These are phyloP conservation scores for Petrocephalus zakoni DNA, from an alignment of 2,113 vertebrate species.

Conservation along the genomic window DNA sequence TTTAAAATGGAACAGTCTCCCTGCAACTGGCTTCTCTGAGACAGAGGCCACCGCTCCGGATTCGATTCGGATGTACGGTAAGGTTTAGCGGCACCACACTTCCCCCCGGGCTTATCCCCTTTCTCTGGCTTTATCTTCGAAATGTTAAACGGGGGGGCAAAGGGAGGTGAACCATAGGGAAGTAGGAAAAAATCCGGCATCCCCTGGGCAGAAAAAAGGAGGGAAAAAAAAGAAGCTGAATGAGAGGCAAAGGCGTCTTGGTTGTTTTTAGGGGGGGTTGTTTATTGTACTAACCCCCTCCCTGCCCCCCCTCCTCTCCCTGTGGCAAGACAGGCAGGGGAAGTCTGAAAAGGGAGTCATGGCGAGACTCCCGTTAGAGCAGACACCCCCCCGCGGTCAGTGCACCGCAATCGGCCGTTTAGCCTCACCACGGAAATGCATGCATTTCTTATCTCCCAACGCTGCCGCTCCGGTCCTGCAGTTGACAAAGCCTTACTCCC, in stretches of 20 bases:
- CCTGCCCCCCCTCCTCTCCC: neutral
- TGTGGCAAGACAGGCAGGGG: neutral
- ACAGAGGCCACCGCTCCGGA: neutral
- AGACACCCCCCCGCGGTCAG: neutral
- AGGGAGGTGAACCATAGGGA: neutral
- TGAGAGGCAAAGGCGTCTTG: neutral
- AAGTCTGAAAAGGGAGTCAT: neutral
- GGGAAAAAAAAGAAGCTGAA: neutral
- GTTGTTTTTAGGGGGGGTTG: neutral
- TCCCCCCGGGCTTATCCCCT: neutral
- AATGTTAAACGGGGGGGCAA: slow-evolving; percentile 11
- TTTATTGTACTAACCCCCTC: neutral
- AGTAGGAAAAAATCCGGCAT: neutral
- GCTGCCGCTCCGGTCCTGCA: neutral
- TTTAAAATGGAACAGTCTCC: neutral
- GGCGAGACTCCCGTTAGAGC: neutral
- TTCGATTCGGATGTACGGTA: neutral
- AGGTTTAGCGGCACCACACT: neutral
- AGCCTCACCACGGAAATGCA: neutral
- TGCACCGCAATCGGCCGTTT: neutral
- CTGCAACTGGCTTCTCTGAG: neutral
- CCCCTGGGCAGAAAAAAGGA: neutral
- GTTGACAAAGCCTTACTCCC: neutral
- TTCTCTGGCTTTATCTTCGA: neutral
- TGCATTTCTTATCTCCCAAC: neutral